These are phyloP conservation scores for Dendroctonus ponderosae DNA, from an alignment of 1,140 invertebrate species.

Conservation along the genomic window DNA sequence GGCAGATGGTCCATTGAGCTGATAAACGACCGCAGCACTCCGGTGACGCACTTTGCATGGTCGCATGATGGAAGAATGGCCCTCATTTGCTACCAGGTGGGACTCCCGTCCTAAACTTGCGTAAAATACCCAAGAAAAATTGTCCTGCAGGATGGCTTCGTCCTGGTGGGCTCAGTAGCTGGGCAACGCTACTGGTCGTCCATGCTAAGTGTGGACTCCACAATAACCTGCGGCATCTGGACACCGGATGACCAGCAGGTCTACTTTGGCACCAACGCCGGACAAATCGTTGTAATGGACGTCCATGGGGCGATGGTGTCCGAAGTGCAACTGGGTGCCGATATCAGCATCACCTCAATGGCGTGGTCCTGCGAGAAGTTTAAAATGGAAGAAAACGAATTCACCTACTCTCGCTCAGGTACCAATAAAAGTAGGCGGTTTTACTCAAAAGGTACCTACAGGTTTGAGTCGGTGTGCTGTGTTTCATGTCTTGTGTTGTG, in stretches of 20 bases:
- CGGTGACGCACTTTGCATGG: slow-evolving; percentile 97
- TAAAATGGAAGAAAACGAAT: slow-evolving; percentile 94
- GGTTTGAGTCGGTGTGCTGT: slow-evolving; percentile 2
- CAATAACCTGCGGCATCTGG: slow-evolving; percentile 96
- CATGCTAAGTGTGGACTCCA: slow-evolving; percentile 90
- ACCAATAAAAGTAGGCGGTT: slow-evolving; percentile 31
- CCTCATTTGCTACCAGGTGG: slow-evolving; percentile 92
- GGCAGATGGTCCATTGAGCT: slow-evolving; percentile 98
- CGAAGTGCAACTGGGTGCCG: slow-evolving; percentile 77
- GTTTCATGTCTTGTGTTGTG: slow-evolving; percentile 9
- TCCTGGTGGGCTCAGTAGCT: slow-evolving; percentile 92
- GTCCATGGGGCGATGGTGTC: slow-evolving; percentile 93
- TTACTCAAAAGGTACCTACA: slow-evolving; percentile 28
- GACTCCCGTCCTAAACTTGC: slow-evolving; percentile 34
- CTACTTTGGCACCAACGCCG: slow-evolving; percentile 91
- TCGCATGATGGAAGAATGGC: slow-evolving; percentile 98
- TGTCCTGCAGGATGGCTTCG: slow-evolving; percentile 80
- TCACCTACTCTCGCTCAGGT: slow-evolving; percentile 47
- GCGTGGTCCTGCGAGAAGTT: slow-evolving; percentile 97
- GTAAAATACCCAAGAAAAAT: slow-evolving; percentile 10
- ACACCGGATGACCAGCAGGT: slow-evolving; percentile 97
- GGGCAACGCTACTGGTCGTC: slow-evolving; percentile 98
- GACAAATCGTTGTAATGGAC: slow-evolving; percentile 94
- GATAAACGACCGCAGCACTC: slow-evolving; percentile 96
- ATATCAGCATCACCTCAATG: slow-evolving; percentile 84